Conservation (phyloP, 2,113 vertebrate genomes). For the Pao palembangensis region DNA sequence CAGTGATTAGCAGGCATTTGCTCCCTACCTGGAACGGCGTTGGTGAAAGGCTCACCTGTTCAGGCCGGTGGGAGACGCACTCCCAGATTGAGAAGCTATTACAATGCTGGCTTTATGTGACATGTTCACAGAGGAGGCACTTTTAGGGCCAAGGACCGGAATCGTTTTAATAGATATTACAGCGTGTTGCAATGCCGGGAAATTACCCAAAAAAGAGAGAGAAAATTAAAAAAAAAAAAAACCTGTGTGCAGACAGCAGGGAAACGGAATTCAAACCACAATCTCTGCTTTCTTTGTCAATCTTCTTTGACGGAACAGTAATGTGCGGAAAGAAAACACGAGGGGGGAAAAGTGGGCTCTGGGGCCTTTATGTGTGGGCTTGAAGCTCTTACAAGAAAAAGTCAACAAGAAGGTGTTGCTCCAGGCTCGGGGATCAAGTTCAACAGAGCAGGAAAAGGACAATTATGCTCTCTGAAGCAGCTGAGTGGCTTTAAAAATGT, state of each 20-base stretch:
- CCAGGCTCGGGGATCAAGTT: constrained; percentile 56
- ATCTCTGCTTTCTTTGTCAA: too few relatives aligned
- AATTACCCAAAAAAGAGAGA: too few relatives aligned
- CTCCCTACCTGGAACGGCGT: constrained; percentile 64
- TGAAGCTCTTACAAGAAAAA: constrained; percentile 26
- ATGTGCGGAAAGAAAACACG: neutral
- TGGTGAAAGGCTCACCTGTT: constrained; percentile 43
- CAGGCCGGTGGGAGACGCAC: neutral
- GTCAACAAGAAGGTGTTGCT: constrained; percentile 39
- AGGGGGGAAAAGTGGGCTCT: constrained; percentile 31
- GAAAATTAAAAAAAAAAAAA: too few relatives aligned
- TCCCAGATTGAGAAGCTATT: constrained; percentile 12
- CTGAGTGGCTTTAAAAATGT: constrained; percentile 27
- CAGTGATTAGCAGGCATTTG: constrained; percentile 60
- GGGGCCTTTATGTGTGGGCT: constrained; percentile 32
- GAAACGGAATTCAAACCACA: too few relatives aligned
- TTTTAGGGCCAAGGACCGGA: too few relatives aligned
- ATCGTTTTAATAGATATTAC: too few relatives aligned
- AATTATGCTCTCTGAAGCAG: constrained; percentile 45
- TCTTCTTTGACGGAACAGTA: neutral
- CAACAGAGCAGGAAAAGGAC: constrained; percentile 64
- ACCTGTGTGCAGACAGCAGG: too few relatives aligned
- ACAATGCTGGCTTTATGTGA: neutral
- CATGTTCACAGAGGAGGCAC: neutral
- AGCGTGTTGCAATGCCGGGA: too few relatives aligned